A percentile compares a stretch with the other conserved stretches of the same genome.
phyloP scores from a whole-genome alignment of 30 jellyfish, hydroid and myxozoan genomes.

The Hydractinia echinata region DNA sequence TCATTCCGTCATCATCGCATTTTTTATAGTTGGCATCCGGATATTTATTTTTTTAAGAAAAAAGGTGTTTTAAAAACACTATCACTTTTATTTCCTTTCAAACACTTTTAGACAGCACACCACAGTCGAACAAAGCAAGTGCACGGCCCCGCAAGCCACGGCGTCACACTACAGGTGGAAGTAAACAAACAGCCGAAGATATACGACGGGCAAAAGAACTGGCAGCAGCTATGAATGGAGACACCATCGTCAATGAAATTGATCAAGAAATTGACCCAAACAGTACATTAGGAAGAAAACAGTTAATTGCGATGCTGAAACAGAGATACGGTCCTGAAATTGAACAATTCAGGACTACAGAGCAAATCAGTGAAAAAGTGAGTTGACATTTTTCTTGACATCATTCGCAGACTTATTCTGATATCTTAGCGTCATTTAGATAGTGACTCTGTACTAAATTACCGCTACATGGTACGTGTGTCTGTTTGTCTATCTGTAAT shows the following conservation, averaged over 20 bases:
- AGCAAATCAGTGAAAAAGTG: constrained; percentile 10
- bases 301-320: constrained; percentile 70
- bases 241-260: neutral
- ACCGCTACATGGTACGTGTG: too few relatives aligned
- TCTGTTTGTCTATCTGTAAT: too few relatives aligned
- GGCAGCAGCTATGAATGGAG: constrained; percentile 31
- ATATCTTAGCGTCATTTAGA: too few relatives aligned
- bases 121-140: neutral
- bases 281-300: constrained; percentile 77
- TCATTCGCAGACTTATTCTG: too few relatives aligned
- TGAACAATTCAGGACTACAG: constrained; percentile 59
- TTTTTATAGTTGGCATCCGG: too few relatives aligned
- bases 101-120: too few relatives aligned
- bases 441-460: too few relatives aligned
- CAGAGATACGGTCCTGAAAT: constrained; percentile 86
- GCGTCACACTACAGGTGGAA: constrained; percentile 93
- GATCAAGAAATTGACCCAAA: constrained; percentile 49
- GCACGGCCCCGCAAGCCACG: constrained; percentile 83
- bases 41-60: too few relatives aligned
- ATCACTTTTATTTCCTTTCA: too few relatives aligned
- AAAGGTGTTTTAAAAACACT: too few relatives aligned
- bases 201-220: constrained; percentile 68
- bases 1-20: too few relatives aligned
- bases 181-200: constrained; percentile 69
- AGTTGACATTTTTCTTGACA: neutral